These are phyloP conservation scores for Nanorana parkeri DNA, from an alignment of 2,113 vertebrate species.

Conservation along the genomic window DNA sequence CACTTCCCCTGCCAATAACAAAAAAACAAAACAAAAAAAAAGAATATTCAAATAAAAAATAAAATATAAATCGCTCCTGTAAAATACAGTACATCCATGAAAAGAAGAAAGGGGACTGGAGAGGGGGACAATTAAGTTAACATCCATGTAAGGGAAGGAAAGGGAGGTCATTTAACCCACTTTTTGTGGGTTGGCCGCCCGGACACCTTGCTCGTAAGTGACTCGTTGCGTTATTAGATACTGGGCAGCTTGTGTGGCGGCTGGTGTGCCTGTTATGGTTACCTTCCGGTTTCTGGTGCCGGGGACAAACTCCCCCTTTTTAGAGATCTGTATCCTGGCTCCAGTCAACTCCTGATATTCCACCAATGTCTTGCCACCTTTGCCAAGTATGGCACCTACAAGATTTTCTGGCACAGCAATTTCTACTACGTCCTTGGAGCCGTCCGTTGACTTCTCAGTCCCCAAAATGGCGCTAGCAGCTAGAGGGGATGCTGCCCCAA, in stretches of 20 bases:
- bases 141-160: slow-evolving; percentile 75
- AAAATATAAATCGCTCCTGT: slow-evolving; percentile 82
- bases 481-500: slow-evolving; percentile 87
- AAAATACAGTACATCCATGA: slow-evolving; percentile 93
- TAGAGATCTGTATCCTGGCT: slow-evolving; percentile 91
- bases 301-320: slow-evolving; percentile 89
- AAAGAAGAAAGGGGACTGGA: slow-evolving; percentile 76
- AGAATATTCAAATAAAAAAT: slow-evolving; percentile 52
- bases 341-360: slow-evolving; percentile 92
- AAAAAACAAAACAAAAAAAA: slow-evolving; percentile 55
- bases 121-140: slow-evolving; percentile 73
- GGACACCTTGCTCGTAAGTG: slow-evolving; percentile 89
- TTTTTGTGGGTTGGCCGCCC: slow-evolving; percentile 88
- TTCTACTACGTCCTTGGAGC: slow-evolving; percentile 89
- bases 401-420: slow-evolving; percentile 89
- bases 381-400: slow-evolving; percentile 89
- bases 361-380: slow-evolving; percentile 89
- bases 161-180: slow-evolving; percentile 80
- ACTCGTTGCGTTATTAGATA: slow-evolving; percentile 90
- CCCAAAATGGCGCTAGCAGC: slow-evolving; percentile 88
- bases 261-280: slow-evolving; percentile 89
- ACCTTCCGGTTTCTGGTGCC: slow-evolving; percentile 90
- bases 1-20: slow-evolving; percentile 57
- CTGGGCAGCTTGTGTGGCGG: slow-evolving; percentile 87
- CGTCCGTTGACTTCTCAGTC: slow-evolving; percentile 87